These are phyloP conservation scores for Cremastinae sp. DNA, from an alignment of 2,888 invertebrate genomes.

Conservation along the genomic window DNA sequence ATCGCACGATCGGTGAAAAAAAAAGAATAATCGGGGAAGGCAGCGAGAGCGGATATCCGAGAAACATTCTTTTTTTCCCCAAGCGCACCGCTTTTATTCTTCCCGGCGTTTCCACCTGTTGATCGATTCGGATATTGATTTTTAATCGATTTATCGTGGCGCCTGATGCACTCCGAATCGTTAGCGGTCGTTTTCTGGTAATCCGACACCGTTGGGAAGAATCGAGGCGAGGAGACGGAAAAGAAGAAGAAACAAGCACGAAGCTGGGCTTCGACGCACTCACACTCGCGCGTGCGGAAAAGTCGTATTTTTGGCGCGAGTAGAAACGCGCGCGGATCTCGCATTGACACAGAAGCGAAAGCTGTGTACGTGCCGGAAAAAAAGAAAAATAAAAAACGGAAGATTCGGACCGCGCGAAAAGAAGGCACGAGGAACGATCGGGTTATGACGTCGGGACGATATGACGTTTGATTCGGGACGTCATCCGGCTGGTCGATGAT, in stretches of 20 bases:
- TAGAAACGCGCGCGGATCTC: slow-evolving; percentile 33
- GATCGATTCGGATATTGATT: too few species aligned
- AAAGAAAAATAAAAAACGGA: slow-evolving; percentile 2
- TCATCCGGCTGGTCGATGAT: too few species aligned
- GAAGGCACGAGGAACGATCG: not conserved
- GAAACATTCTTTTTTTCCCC: not conserved
- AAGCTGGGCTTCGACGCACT: slow-evolving; percentile 62
- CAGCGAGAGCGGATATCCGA: too few species aligned
- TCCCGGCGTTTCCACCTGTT: not conserved
- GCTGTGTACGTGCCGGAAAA: slow-evolving; percentile 8
- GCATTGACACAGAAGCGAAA: slow-evolving; percentile 53
- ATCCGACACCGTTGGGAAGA: slow-evolving; percentile 68
- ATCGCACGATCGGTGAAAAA: too few species aligned
- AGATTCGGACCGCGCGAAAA: not conserved
- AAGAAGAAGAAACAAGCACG: slow-evolving; percentile 39
- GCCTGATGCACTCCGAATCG: slow-evolving; percentile 19
- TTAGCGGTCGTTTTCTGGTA: slow-evolving; percentile 60
- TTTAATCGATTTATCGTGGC: not conserved
- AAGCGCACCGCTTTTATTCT: not conserved
- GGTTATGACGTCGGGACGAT: slow-evolving; percentile 21
- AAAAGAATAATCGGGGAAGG: too few species aligned
- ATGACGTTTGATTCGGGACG: too few species aligned
- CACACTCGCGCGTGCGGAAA: slow-evolving; percentile 23
- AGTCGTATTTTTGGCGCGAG: slow-evolving; percentile 71
- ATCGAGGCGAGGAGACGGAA: slow-evolving; percentile 37